Evolutionary conservation across 1,140 invertebrate species (phyloP), one percentile per base, ranked within the genome.

Genomic region (silkworm (Bombyx mori)): DNA sequence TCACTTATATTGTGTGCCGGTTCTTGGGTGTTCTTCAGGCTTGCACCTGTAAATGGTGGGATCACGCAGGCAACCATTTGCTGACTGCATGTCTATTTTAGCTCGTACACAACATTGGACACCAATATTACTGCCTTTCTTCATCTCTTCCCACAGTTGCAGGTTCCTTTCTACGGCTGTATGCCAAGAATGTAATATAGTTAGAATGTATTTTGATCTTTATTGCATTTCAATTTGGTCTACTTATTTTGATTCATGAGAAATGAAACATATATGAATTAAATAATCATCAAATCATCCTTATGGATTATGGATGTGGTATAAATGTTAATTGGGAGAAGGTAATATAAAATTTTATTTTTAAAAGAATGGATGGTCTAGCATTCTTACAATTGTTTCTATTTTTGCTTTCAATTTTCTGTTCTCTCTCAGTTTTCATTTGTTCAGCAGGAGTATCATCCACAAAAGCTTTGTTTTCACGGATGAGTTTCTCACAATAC

Each of bases 41-140:
- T 99, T 99, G 87, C 98, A 99, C n/a, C 99, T 90, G 82, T 99
- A 99, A 68, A 99, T 98, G 7, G 98, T 99, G n/a, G 99, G 99
- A 90, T 99, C 99, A 48, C 99, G 90, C 91, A 99, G 89, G 75
- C 98, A 99, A 0, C 99, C 99, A 88, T 99, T 99, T 26, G 92
- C 88, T 0, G 97, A 98, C 62, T 94, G 91, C 96, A 99, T 99
- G 85, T 99, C 96, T 63, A 99, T 99, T 89, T 99, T 99, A 0
- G 98, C 98, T 59, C 98, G 91, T 0, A 99, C 96, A 83, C 97
- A 98, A 77, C 94, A 98, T 70, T 93, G 92, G 58, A 94, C 91
- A 0, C 98, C 98, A 18, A 82, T 77, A n/a, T 81, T 74, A 1
- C 92, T 92, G 0, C 96, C 98, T 61, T 92, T 91, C 68, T 95